These are phyloP conservation scores for Trematocara zebra DNA, from an alignment of 2,113 vertebrate species.

Conservation along the genomic window DNA sequence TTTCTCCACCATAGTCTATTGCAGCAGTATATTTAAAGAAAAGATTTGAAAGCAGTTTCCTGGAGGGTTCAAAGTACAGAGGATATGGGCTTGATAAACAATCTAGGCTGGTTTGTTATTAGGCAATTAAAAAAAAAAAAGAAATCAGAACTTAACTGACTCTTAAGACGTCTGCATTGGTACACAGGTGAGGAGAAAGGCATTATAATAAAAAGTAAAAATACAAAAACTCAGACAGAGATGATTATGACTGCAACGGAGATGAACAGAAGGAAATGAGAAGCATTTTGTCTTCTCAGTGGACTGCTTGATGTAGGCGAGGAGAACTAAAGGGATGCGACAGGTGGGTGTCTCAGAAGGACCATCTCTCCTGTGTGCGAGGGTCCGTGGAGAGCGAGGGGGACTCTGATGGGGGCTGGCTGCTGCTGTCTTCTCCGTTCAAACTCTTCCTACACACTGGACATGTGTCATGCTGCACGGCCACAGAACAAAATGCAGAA, in stretches of 20 bases:
- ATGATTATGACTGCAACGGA: conserved; percentile 40
- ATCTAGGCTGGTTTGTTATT: conserved; percentile 16
- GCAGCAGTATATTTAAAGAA: conserved; percentile 45
- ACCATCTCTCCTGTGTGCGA: conserved; percentile 88
- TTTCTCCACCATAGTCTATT: conserved; percentile 19
- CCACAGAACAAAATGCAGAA: not conserved
- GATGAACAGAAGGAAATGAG: conserved; percentile 23
- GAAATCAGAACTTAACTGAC: not conserved
- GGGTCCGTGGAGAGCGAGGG: conserved; percentile 78
- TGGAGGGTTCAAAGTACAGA: not conserved
- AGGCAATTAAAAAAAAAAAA: not conserved
- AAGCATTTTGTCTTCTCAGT: conserved; percentile 1
- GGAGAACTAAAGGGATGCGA: not conserved
- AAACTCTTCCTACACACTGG: conserved; percentile 96
- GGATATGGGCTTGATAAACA: not conserved
- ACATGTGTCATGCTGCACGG: conserved; percentile 90
- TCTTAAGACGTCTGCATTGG: conserved; percentile 31
- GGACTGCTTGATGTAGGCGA: conserved; percentile 12
- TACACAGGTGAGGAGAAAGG: conserved; percentile 31
- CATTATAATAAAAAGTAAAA: conserved; percentile 49
- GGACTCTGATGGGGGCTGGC: conserved; percentile 70
- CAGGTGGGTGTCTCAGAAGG: conserved; percentile 79
- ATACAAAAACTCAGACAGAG: conserved; percentile 18
- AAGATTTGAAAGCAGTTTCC: not conserved
- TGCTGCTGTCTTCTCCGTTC: conserved; percentile 86